Evolutionary conservation across 2,888 invertebrate species (phyloP).

Genomic region (Cheilosia vulpina): DNA sequence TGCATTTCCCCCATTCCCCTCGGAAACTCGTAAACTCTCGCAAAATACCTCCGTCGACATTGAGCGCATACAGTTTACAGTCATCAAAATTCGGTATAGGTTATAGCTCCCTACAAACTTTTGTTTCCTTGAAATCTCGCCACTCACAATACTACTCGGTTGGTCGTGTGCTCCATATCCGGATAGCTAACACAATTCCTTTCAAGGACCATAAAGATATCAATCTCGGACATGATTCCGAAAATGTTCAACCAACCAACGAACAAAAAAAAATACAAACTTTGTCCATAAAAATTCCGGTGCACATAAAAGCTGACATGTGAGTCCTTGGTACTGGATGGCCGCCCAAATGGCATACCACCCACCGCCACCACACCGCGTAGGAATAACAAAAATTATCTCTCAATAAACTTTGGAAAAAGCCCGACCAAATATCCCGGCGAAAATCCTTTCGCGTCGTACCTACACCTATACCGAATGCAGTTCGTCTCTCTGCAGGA

Average conservation of each 20-base stretch:
- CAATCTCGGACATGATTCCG: constrained; percentile 71
- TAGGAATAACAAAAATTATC: constrained; percentile 61
- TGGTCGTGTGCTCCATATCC: constrained; percentile 60
- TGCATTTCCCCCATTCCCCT: constrained; percentile 29
- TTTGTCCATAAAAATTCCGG: constrained; percentile 72
- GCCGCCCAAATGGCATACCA: constrained; percentile 7
- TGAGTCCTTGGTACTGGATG: constrained; percentile 62
- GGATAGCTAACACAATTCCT: constrained; percentile 67
- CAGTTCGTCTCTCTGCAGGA: constrained; percentile 26
- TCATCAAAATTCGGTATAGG: constrained; percentile 51
- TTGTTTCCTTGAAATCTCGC: constrained; percentile 33
- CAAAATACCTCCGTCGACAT: constrained; percentile 38
- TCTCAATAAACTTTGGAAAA: constrained; percentile 72
- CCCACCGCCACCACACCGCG: not conserved
- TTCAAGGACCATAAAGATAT: constrained; percentile 75
- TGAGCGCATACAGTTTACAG: constrained; percentile 22
- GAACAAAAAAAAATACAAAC: constrained; percentile 48
- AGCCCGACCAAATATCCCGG: constrained; percentile 35
- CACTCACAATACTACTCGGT: constrained; percentile 19
- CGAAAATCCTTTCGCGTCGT: constrained; percentile 56
- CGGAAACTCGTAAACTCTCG: constrained; percentile 42
- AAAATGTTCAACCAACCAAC: constrained; percentile 58
- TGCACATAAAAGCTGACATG: constrained; percentile 69
- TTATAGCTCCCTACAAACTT: not conserved
- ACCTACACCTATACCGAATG: not conserved